These are phyloP conservation scores for Reticulitermes lucifugus DNA, from an alignment of 2,888 invertebrate species.

Conservation along the genomic window DNA sequence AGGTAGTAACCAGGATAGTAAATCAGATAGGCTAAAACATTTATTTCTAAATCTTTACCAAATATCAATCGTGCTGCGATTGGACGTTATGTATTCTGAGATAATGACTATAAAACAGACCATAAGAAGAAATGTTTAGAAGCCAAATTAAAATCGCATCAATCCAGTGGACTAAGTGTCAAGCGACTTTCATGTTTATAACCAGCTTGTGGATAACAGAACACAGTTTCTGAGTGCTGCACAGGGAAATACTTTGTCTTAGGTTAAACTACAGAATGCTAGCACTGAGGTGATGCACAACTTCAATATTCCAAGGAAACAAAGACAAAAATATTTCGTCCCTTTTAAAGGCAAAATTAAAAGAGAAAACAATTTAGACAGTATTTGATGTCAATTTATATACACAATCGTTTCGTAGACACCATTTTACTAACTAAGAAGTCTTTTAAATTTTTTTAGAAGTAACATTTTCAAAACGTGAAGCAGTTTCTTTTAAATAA, in stretches of 20 bases:
- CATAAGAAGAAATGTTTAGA: too few relatives aligned
- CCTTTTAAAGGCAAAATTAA: background rate
- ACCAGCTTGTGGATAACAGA: too few relatives aligned
- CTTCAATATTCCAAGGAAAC: background rate
- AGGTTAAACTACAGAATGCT: background rate
- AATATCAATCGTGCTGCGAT: too few relatives aligned
- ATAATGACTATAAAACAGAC: too few relatives aligned
- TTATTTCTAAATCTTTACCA: too few relatives aligned
- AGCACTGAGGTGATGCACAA: background rate
- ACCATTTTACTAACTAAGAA: background rate
- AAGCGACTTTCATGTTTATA: too few relatives aligned
- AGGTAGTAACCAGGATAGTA: too few relatives aligned
- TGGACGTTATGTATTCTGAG: too few relatives aligned
- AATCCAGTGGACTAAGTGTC: too few relatives aligned
- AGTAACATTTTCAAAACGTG: background rate
- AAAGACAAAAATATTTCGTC: background rate
- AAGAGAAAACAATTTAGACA: background rate
- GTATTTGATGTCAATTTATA: background rate
- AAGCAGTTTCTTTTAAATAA: background rate
- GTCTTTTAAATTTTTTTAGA: background rate
- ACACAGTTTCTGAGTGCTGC: too few relatives aligned
- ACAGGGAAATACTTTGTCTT: background rate
- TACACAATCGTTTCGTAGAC: conserved; percentile 6
- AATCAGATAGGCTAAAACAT: too few relatives aligned
- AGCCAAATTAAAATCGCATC: too few relatives aligned